Percentiles rank a stretch among this genome's conserved stretches.
Conservation (phyloP, 2,888 invertebrate species). For the Leucozona laternaria region DNA sequence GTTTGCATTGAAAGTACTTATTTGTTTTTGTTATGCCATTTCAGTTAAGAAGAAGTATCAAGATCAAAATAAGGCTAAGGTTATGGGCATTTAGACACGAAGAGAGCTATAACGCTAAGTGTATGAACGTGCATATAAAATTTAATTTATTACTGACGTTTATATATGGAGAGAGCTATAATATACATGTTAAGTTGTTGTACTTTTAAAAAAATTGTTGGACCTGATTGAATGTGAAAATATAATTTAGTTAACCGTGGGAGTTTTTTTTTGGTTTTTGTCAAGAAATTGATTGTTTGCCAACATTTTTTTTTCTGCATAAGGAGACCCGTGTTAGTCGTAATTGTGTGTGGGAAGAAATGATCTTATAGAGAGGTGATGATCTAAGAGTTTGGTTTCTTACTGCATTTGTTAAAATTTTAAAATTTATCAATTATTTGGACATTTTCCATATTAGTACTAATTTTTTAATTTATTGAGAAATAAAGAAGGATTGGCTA, state of each 20-base stretch:
- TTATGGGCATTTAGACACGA: conserved; percentile 78
- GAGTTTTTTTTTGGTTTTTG: conserved; percentile 19
- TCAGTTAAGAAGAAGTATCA: conserved; percentile 81
- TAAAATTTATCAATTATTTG: neutral
- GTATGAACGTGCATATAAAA: conserved; percentile 11
- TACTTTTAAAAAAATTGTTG: conserved; percentile 41
- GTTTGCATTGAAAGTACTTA: neutral
- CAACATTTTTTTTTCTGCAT: conserved; percentile 12
- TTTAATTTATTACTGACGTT: conserved; percentile 29
- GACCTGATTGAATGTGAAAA: conserved; percentile 46
- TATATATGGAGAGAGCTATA: neutral
- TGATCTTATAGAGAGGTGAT: neutral
- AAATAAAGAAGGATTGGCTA: too few species aligned
- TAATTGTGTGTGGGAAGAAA: conserved; percentile 37
- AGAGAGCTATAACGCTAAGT: neutral
- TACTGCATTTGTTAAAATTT: neutral
- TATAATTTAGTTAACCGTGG: conserved; percentile 27
- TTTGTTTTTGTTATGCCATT: conserved; percentile 64
- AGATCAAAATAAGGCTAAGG: conserved; percentile 80
- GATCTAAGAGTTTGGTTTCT: conserved; percentile 36
- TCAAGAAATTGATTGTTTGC: conserved; percentile 4
- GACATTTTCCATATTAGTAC: neutral
- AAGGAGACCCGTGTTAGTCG: conserved; percentile 6
- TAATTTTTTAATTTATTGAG: neutral
- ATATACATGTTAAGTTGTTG: conserved; percentile 29